Conservation (phyloP, 2,113 vertebrate genomes). For the Brienomyrus brachyistius region DNA sequence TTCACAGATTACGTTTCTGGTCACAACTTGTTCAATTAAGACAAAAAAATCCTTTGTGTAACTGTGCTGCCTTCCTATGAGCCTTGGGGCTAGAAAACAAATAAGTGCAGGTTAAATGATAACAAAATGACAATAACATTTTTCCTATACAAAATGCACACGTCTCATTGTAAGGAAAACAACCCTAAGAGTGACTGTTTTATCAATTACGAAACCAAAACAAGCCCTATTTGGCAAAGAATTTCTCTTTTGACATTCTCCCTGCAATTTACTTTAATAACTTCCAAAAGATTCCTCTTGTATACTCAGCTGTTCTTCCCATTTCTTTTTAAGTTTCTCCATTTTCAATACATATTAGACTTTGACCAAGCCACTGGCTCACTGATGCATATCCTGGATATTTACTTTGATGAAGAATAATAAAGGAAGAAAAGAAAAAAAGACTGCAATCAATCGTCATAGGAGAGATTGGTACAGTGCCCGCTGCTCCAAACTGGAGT, state of each 20-base stretch:
- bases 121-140: neutral
- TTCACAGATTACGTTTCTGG: neutral
- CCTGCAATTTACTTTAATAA: constrained; percentile 46
- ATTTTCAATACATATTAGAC: constrained; percentile 60
- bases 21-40: neutral
- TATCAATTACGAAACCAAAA: neutral
- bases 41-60: neutral
- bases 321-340: constrained; percentile 58
- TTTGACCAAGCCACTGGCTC: constrained; percentile 53
- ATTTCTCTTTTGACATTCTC: constrained; percentile 30
- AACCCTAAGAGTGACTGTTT: neutral
- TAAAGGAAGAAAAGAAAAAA: constrained; percentile 41
- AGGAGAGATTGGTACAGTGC: neutral
- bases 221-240: neutral
- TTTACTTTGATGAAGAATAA: constrained; percentile 55
- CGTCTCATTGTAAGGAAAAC: neutral
- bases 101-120: neutral
- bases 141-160: neutral
- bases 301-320: constrained; percentile 67
- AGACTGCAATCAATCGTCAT: neutral
- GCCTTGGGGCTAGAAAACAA: neutral
- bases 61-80: neutral
- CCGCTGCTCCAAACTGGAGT: neutral
- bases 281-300: constrained; percentile 52
- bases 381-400: constrained; percentile 59